Conservation (phyloP, 2,797 vertebrate genomes). For the Neosilurus mollespiculum region DNA sequence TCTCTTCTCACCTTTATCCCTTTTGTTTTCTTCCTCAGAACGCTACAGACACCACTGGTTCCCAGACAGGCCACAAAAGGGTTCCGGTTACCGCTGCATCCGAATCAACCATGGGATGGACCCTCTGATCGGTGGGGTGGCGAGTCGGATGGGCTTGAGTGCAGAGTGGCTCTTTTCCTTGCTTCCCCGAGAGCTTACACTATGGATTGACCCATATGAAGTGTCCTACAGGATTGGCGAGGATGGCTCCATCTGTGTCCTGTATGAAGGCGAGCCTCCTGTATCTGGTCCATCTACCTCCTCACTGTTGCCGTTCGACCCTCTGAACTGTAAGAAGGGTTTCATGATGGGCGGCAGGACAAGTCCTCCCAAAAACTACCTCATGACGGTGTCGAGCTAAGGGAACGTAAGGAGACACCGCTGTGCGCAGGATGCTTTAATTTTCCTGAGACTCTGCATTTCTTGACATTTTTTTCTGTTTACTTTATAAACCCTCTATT, state of each 20-base stretch:
- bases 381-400: constrained; percentile 83
- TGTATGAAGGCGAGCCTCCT: constrained; percentile 71
- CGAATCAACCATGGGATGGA: constrained; percentile 86
- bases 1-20: too few species aligned
- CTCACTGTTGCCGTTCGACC: constrained; percentile 59
- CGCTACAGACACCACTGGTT: constrained; percentile 86
- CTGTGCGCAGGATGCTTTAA: constrained; percentile 7
- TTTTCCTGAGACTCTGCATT: constrained; percentile 32
- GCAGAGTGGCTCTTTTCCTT: constrained; percentile 73
- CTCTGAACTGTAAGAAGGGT: constrained; percentile 79
- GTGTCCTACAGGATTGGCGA: constrained; percentile 85
- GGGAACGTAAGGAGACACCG: background rate
- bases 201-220: constrained; percentile 85
- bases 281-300: background rate
- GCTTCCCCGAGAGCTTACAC: constrained; percentile 81
- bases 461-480: constrained; percentile 3
- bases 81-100: constrained; percentile 85
- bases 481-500: background rate
- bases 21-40: constrained; percentile 63
- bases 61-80: constrained; percentile 80
- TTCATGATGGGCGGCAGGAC: constrained; percentile 70
- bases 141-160: constrained; percentile 74
- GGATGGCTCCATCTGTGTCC: constrained; percentile 83
- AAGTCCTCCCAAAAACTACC: constrained; percentile 79
- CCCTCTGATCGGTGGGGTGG: constrained; percentile 78